Evolutionary conservation across 2,888 invertebrate species (phyloP).

Genomic region (Pogonocherus hispidulus): DNA sequence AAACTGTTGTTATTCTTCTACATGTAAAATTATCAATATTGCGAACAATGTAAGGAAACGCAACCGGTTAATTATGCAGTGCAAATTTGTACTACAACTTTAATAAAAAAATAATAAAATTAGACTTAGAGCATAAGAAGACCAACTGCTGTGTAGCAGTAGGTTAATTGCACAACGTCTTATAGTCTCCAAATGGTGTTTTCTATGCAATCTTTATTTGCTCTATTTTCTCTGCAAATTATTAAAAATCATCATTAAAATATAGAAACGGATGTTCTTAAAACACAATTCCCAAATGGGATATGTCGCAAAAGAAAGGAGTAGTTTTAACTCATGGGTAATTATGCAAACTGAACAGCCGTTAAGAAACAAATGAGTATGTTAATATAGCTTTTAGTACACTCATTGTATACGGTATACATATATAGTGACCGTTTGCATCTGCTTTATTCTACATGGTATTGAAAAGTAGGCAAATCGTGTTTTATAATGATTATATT

Average conservation of each 20-base stretch:
- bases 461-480: too few relatives aligned
- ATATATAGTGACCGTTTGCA: too few relatives aligned
- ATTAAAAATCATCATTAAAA: neutral
- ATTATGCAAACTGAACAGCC: neutral
- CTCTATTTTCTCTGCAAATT: neutral
- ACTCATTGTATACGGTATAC: neutral
- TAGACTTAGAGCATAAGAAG: neutral
- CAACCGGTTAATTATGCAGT: too few relatives aligned
- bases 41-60: too few relatives aligned
- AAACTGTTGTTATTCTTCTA: too few relatives aligned
- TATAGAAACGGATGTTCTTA: neutral
- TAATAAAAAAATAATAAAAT: neutral
- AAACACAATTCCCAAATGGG: neutral
- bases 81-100: too few relatives aligned
- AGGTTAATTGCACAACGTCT: constrained; percentile 14
- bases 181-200: constrained; percentile 15
- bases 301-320: neutral
- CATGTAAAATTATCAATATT: too few relatives aligned
- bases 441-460: too few relatives aligned
- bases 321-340: too few relatives aligned
- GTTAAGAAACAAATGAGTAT: neutral
- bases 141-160: constrained; percentile 12
- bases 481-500: too few relatives aligned
- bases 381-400: neutral
- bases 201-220: constrained; percentile 2